Evolutionary conservation across 2,797 vertebrate genomes (phyloP).

Genomic region (Tapirus indicus): DNA sequence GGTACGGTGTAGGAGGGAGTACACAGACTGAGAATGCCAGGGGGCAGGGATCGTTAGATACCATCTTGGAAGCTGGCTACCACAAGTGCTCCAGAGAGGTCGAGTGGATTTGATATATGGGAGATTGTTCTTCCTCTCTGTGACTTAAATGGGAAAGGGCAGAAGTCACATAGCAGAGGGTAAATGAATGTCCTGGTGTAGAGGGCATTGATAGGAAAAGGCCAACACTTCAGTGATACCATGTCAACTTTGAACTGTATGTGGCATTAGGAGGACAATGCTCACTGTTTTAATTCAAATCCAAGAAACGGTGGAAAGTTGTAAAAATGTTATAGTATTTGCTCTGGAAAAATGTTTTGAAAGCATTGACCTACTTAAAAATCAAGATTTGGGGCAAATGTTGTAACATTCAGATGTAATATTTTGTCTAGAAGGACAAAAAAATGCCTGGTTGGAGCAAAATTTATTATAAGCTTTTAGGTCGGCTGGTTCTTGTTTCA

Average conservation of each 20-base stretch:
- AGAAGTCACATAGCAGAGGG: background rate
- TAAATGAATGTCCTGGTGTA: background rate
- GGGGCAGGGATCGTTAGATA: background rate
- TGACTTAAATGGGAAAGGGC: background rate
- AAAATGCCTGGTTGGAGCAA: background rate
- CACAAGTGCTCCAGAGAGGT: background rate
- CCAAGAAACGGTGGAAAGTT: background rate
- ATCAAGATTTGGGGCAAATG: conserved; percentile 3
- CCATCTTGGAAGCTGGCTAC: background rate
- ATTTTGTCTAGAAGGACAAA: background rate
- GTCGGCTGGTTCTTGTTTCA: conserved; percentile 63
- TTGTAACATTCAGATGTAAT: background rate
- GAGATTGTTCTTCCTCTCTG: background rate
- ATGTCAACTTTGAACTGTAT: background rate
- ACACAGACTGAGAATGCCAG: background rate
- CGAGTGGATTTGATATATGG: background rate
- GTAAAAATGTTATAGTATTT: background rate
- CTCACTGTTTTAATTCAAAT: background rate
- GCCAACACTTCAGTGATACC: background rate
- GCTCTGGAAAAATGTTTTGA: conserved; percentile 1
- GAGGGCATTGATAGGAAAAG: background rate
- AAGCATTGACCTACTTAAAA: background rate
- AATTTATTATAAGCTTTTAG: conserved; percentile 69
- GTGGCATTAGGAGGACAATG: background rate
- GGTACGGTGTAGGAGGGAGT: background rate